phyloP scores from a whole-genome alignment of 1,140 invertebrate genomes.

The Venturia canescens region DNA sequence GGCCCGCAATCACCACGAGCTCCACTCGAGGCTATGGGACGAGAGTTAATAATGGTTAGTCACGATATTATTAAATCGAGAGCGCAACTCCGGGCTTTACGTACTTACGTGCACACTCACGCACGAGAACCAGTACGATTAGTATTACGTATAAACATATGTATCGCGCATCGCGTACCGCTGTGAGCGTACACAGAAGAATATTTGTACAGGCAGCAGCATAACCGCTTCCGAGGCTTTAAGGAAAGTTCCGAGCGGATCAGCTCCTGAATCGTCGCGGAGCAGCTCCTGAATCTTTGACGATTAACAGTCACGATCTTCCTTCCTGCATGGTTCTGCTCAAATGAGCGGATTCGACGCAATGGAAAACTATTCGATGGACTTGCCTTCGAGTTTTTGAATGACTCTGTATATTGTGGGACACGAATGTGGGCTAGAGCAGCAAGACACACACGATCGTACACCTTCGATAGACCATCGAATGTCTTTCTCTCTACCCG shows the following conservation, averaged over 20 bases:
- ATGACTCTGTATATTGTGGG: not conserved
- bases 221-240: no score
- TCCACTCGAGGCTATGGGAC: constrained; percentile 35
- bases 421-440: constrained; percentile 50
- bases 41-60: constrained; percentile 54
- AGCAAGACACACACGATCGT: constrained; percentile 41
- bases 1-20: constrained; percentile 7
- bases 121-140: not conserved
- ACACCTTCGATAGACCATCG: constrained; percentile 49
- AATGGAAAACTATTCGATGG: no score
- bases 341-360: no score
- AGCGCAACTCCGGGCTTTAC: constrained; percentile 43
- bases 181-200: not conserved
- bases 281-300: no score
- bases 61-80: constrained; percentile 57
- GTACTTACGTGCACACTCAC: not conserved
- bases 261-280: no score
- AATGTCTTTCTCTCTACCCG: not conserved
- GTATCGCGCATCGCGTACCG: not conserved
- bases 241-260: no score
- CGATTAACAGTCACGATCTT: no score
- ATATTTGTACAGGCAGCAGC: no score
- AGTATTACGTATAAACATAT: constrained; percentile 12
- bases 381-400: no score
- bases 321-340: no score